These are phyloP conservation scores for Brachionus paranguensis DNA, from an alignment of 1,140 invertebrate species.

Conservation along the genomic window DNA sequence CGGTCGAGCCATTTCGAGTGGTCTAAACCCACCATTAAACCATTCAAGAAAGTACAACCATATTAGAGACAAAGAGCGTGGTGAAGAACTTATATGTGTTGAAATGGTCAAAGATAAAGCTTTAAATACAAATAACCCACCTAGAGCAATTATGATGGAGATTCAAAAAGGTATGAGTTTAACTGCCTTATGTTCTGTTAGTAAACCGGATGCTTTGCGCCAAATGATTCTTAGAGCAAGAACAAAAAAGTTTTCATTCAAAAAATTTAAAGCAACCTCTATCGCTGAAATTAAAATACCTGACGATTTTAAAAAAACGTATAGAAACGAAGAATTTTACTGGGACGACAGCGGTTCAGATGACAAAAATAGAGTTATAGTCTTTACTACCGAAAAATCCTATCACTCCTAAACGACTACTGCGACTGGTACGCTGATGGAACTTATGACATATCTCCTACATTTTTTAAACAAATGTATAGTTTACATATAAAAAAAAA, in stretches of 20 bases:
- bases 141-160: background rate
- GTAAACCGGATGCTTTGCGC: background rate
- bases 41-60: background rate
- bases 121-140: background rate
- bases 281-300: background rate
- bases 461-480: background rate
- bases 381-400: background rate
- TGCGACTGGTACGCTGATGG: constrained; percentile 1
- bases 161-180: background rate
- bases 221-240: background rate
- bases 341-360: constrained; percentile 2
- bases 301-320: background rate
- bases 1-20: background rate
- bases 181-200: background rate
- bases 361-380: background rate
- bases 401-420: background rate
- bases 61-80: background rate
- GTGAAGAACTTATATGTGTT: background rate
- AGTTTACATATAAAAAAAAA: background rate
- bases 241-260: background rate
- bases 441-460: background rate
- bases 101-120: background rate
- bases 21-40: background rate
- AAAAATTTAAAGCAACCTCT: background rate
- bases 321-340: background rate